Evolutionary conservation across 1,140 invertebrate species (phyloP).

Genomic region (Brachystomella parvula): DNA sequence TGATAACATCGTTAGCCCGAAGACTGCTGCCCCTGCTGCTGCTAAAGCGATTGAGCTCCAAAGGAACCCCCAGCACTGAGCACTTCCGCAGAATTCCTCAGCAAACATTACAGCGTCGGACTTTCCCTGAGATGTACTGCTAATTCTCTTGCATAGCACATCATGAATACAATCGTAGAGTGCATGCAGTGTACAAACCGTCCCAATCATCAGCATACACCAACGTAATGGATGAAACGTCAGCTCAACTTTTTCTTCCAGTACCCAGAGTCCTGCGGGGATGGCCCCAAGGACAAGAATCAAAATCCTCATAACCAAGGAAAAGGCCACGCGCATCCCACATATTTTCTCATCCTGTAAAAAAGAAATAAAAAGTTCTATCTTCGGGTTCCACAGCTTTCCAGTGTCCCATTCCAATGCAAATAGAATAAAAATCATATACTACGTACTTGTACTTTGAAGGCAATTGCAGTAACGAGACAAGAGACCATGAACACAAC

Average conservation of each 20-base stretch:
- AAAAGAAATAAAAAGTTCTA: too few species aligned
- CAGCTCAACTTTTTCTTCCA: slow-evolving; percentile 28
- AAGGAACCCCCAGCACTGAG: slow-evolving; percentile 28
- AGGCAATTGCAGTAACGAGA: slow-evolving; percentile 19
- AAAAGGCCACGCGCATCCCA: slow-evolving; percentile 27
- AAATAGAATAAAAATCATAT: too few species aligned
- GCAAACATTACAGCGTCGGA: slow-evolving; percentile 33
- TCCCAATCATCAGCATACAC: slow-evolving; percentile 25
- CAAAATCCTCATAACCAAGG: slow-evolving; percentile 17
- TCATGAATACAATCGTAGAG: slow-evolving; percentile 31
- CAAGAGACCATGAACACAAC: slow-evolving; percentile 27
- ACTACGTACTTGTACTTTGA: slow-evolving; percentile 22
- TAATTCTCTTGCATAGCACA: slow-evolving; percentile 24
- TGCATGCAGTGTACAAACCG: slow-evolving; percentile 29
- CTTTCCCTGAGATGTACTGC: slow-evolving; percentile 21
- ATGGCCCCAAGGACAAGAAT: slow-evolving; percentile 21
- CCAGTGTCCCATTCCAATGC: too few species aligned
- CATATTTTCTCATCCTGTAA: slow-evolving; percentile 17
- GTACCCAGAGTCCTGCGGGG: slow-evolving; percentile 23
- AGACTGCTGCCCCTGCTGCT: slow-evolving; percentile 12
- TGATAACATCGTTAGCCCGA: slow-evolving; percentile 22
- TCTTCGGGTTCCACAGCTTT: too few species aligned
- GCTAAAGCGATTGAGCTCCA: slow-evolving; percentile 23
- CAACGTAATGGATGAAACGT: slow-evolving; percentile 23
- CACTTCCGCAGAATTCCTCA: slow-evolving; percentile 26